A percentile compares a stretch with the other conserved stretches of the same genome.
Conservation (phyloP, 1,140 invertebrate genomes). For the Hyposmocoma kahamanoa region DNA sequence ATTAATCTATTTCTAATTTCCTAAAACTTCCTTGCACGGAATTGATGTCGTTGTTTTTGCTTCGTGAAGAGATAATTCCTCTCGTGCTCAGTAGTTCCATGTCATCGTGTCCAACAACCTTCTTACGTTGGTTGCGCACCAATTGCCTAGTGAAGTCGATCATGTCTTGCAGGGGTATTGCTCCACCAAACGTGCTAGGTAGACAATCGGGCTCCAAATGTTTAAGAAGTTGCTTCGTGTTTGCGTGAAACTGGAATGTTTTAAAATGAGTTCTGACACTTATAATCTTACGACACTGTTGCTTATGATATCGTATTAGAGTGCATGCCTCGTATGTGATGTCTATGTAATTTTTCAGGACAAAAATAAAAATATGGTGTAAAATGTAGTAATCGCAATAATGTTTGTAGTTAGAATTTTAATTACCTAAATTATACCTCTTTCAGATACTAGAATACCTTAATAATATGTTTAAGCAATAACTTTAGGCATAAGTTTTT, state of each 20-base stretch:
- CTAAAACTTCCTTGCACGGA: conserved; percentile 80
- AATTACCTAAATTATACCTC: too few relatives aligned
- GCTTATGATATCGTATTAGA: too few relatives aligned
- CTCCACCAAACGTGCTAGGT: conserved; percentile 85
- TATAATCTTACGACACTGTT: too few relatives aligned
- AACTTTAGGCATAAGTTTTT: too few relatives aligned
- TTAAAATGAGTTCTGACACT: too few relatives aligned
- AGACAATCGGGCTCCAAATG: conserved; percentile 79
- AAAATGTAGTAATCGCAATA: too few relatives aligned
- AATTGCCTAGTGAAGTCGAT: conserved; percentile 80
- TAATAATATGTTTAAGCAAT: too few relatives aligned
- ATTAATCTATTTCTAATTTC: conserved; percentile 82
- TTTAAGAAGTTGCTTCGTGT: conserved; percentile 77
- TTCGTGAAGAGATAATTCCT: conserved; percentile 73
- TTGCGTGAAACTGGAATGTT: conserved; percentile 78
- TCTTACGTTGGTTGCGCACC: conserved; percentile 76
- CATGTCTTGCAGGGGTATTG: conserved; percentile 83
- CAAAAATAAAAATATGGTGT: too few relatives aligned
- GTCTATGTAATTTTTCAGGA: too few relatives aligned
- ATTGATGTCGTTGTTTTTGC: conserved; percentile 51
- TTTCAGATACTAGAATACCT: too few relatives aligned
- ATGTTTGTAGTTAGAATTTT: too few relatives aligned
- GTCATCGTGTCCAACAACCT: conserved; percentile 79
- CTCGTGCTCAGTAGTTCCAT: conserved; percentile 77
- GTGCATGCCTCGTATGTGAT: too few relatives aligned